phyloP scores from a whole-genome alignment of 2,113 vertebrate genomes.

The Picathartes gymnocephalus region DNA sequence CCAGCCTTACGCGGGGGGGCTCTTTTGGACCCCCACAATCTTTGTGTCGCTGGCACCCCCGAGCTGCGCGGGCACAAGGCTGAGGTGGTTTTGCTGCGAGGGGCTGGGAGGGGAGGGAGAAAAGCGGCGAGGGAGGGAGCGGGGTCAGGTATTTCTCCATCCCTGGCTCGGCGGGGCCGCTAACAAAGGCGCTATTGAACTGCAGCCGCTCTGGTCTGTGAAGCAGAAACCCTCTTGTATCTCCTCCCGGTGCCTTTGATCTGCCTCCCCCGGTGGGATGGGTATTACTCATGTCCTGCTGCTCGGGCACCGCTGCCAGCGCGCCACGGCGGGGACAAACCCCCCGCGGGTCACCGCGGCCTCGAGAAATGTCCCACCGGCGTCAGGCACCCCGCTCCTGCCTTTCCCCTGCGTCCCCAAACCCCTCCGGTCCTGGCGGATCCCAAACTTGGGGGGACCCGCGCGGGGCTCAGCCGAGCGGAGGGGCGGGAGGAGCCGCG shows the following conservation, averaged over 20 bases:
- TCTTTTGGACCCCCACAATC: background rate
- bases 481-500: constrained; percentile 27
- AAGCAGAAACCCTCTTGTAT: constrained; percentile 88
- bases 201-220: constrained; percentile 73
- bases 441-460: background rate
- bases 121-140: background rate
- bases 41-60: background rate
- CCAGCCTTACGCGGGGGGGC: accelerated
- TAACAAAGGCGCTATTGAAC: constrained; percentile 94
- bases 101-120: background rate
- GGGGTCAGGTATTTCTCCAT: constrained; percentile 88
- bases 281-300: constrained; percentile 73
- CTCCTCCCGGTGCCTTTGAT: constrained; percentile 76
- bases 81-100: background rate
- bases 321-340: background rate
- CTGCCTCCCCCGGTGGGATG: constrained; percentile 67
- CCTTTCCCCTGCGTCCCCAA: background rate
- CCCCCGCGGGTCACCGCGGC: background rate
- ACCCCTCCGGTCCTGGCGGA: background rate
- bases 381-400: accelerated
- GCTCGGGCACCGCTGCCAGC: constrained; percentile 67
- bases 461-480: background rate
- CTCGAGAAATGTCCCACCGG: background rate
- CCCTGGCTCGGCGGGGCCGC: constrained; percentile 71
- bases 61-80: background rate